Conservation (phyloP, 1,140 invertebrate genomes). For the Muscidifurax raptorellus region DNA sequence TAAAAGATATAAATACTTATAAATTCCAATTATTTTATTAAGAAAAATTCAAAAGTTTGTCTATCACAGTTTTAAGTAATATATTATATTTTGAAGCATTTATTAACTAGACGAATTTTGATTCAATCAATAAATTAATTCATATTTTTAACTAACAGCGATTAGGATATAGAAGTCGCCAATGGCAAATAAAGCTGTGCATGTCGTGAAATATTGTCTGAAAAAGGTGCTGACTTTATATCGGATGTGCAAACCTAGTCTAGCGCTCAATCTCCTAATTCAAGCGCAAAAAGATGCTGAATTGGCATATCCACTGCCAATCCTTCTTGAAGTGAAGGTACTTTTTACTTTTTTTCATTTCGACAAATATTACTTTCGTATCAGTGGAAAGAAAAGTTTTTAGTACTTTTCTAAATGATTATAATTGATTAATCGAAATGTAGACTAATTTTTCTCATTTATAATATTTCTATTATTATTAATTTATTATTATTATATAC, state of each 20-base stretch:
- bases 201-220: constrained; percentile 69
- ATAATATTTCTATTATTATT: not conserved
- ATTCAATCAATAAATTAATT: too few relatives aligned
- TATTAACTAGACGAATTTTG: too few relatives aligned
- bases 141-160: too few relatives aligned
- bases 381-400: not conserved
- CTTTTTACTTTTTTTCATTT: constrained; percentile 39
- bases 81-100: too few relatives aligned
- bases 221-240: constrained; percentile 71
- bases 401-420: not conserved
- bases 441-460: not conserved
- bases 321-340: constrained; percentile 58
- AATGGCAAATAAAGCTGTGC: not conserved
- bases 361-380: not conserved
- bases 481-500: not conserved
- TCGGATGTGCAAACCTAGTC: constrained; percentile 48
- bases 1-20: too few relatives aligned
- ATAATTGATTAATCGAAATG: not conserved
- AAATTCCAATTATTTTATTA: too few relatives aligned
- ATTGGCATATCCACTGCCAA: constrained; percentile 65
- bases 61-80: too few relatives aligned
- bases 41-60: too few relatives aligned
- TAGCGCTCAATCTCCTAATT: constrained; percentile 67
- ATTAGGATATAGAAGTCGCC: not conserved
- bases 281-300: constrained; percentile 68